Percentiles rank a stretch among this genome's conserved stretches.
Conservation (phyloP, 2,113 vertebrate species). For the Rhizomys pruinosus region DNA sequence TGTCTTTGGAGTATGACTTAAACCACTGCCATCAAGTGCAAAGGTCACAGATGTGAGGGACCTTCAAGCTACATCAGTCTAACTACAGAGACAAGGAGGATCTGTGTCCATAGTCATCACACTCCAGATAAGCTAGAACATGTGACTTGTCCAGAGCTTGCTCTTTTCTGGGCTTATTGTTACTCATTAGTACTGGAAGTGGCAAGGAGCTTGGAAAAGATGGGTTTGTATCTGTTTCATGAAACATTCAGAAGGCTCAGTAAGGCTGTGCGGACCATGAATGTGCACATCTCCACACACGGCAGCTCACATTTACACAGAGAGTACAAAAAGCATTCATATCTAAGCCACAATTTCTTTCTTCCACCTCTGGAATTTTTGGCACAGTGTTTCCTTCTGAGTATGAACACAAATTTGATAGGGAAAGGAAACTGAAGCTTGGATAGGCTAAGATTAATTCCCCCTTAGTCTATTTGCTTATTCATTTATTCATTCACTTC, state of each 20-base stretch:
- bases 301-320: background rate
- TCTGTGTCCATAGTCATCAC: background rate
- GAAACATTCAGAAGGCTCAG: background rate
- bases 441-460: conserved; percentile 47
- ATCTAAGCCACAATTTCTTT: background rate
- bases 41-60: background rate
- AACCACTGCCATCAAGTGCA: background rate
- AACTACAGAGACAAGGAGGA: background rate
- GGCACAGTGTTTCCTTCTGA: background rate
- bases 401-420: background rate
- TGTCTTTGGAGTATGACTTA: conserved; percentile 3
- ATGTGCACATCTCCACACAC: background rate
- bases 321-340: background rate
- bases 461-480: conserved; percentile 20
- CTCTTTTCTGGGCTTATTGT: background rate
- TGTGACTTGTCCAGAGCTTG: background rate
- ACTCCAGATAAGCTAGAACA: background rate
- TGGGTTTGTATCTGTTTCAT: background rate
- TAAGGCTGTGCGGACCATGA: background rate
- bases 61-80: background rate
- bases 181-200: conserved; percentile 1
- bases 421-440: conserved; percentile 39
- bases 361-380: conserved; percentile 22
- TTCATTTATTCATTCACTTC: conserved; percentile 56
- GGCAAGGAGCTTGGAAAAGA: background rate